These are phyloP conservation scores for Brenthis ino DNA, from an alignment of 2,888 invertebrate genomes.

Conservation along the genomic window DNA sequence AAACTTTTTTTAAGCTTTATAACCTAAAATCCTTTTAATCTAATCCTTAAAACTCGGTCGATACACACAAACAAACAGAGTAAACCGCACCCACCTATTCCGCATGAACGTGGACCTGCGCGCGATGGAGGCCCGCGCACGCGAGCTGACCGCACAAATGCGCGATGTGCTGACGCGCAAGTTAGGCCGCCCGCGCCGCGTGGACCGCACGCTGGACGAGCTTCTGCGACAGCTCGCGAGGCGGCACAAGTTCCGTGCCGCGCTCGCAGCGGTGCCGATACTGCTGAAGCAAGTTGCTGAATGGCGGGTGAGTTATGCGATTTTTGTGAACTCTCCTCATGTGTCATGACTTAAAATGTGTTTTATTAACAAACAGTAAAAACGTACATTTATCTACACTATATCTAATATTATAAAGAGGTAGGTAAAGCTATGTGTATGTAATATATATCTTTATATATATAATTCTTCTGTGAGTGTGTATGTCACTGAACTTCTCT, in stretches of 20 bases:
- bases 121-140: conserved; percentile 84
- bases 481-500: no score
- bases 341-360: not conserved
- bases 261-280: conserved; percentile 56
- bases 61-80: conserved; percentile 58
- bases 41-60: no score
- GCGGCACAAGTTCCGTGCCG: conserved; percentile 66
- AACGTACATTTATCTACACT: no score
- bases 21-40: no score
- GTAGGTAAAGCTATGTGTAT: no score
- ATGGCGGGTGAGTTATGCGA: conserved; percentile 60
- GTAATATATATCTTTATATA: no score
- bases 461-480: no score
- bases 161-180: conserved; percentile 69
- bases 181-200: conserved; percentile 66
- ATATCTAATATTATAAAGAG: no score
- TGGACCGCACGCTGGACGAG: conserved; percentile 70
- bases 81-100: conserved; percentile 85
- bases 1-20: no score
- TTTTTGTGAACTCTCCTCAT: not conserved
- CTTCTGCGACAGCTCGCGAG: conserved; percentile 69
- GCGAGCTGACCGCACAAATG: conserved; percentile 78
- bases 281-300: conserved; percentile 57
- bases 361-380: no score
- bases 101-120: conserved; percentile 87